These are phyloP conservation scores for Menidia menidia DNA, from an alignment of 2,797 vertebrate genomes.

Conservation along the genomic window DNA sequence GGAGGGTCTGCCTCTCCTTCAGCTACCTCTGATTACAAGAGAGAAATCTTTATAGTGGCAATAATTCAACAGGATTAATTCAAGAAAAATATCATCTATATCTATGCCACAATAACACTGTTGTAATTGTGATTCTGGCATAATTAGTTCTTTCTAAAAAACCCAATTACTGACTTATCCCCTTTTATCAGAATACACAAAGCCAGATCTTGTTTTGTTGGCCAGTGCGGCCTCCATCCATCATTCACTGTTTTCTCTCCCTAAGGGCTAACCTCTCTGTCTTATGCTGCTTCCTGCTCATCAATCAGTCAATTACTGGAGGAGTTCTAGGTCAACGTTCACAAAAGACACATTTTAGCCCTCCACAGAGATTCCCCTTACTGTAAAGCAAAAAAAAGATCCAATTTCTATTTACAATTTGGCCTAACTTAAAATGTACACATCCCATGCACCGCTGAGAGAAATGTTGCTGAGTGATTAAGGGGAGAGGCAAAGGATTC, in stretches of 20 bases:
- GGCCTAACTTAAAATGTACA: slow-evolving; percentile 4
- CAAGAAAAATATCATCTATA: slow-evolving; percentile 4
- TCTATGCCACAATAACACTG: slow-evolving; percentile 2
- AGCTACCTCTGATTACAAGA: slow-evolving; percentile 25
- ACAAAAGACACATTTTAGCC: slow-evolving; percentile 31
- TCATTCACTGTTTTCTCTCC: slow-evolving; percentile 50
- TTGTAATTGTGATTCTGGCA: slow-evolving; percentile 2
- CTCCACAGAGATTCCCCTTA: slow-evolving; percentile 23
- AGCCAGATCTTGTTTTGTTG: slow-evolving; percentile 27
- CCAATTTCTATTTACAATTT: slow-evolving; percentile 25
- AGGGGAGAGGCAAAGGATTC: slow-evolving; percentile 37
- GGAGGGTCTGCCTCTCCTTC: slow-evolving; percentile 28
- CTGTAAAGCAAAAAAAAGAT: slow-evolving; percentile 16
- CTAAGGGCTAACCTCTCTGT: slow-evolving; percentile 39
- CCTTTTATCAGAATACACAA: slow-evolving; percentile 22
- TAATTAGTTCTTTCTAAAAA: slow-evolving; percentile 33
- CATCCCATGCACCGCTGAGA: slow-evolving; percentile 10
- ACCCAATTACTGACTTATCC: slow-evolving; percentile 23
- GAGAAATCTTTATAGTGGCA: slow-evolving; percentile 14
- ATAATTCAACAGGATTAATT: slow-evolving; percentile 25
- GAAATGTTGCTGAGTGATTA: slow-evolving; percentile 20
- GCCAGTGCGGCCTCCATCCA: slow-evolving; percentile 42
- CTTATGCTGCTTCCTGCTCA: slow-evolving; percentile 66
- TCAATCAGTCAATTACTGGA: slow-evolving; percentile 73
- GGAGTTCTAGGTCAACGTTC: slow-evolving; percentile 61